Evolutionary conservation across 2,113 vertebrate species (phyloP).

Genomic region (Strix aluco): DNA sequence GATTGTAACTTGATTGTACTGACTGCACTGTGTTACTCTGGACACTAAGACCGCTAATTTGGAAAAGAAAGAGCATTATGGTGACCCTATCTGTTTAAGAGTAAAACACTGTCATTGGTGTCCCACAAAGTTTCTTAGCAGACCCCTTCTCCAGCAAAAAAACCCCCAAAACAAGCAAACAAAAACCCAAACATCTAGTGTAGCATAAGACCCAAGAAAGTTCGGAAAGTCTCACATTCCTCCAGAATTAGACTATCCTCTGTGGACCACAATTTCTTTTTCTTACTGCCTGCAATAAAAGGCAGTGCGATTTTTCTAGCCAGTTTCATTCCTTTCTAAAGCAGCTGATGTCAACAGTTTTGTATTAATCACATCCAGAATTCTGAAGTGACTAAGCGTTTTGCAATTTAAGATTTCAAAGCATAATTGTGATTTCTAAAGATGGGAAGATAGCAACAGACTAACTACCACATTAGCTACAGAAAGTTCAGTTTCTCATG

Average conservation of each 20-base stretch:
- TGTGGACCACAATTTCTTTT: neutral
- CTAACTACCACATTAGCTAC: neutral
- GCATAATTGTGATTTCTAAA: neutral
- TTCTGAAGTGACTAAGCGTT: neutral
- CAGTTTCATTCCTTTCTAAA: neutral
- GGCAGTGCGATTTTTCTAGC: neutral
- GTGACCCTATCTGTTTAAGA: slow-evolving; percentile 48
- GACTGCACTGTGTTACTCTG: slow-evolving; percentile 83
- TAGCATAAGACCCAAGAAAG: neutral
- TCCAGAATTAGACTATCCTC: neutral
- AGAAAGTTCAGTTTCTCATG: neutral
- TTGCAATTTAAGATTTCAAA: neutral
- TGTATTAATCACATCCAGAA: neutral
- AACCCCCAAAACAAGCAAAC: neutral
- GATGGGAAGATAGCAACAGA: neutral
- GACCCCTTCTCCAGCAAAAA: slow-evolving; percentile 1
- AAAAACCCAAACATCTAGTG: neutral
- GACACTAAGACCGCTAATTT: slow-evolving; percentile 86
- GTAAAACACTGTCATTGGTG: neutral
- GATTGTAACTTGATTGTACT: slow-evolving; percentile 88
- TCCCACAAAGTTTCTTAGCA: slow-evolving; percentile 11
- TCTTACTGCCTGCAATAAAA: neutral
- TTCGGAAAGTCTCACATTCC: neutral
- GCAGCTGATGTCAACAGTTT: neutral
- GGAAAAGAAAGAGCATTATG: slow-evolving; percentile 86